Evolutionary conservation across 2,888 invertebrate genomes (phyloP).

Genomic region (Bellardia pandia): DNA sequence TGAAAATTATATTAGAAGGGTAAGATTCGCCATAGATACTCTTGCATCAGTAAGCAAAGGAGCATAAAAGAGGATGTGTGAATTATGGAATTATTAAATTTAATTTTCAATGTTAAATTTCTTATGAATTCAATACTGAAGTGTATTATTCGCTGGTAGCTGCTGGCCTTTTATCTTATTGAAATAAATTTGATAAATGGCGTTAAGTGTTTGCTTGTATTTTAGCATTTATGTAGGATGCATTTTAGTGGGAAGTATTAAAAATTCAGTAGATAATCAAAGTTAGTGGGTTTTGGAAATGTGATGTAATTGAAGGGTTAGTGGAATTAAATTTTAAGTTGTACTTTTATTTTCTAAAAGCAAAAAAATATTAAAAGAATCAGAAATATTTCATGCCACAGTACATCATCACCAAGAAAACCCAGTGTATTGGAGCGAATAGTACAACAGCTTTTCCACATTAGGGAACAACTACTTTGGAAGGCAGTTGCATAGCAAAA

Average conservation of each 20-base stretch:
- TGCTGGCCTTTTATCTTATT: conserved; percentile 25
- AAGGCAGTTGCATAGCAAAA: too few relatives aligned
- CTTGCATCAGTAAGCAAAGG: neutral
- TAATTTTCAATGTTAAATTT: conserved; percentile 56
- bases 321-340: too few relatives aligned
- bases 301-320: neutral
- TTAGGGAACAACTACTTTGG: too few relatives aligned
- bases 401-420: too few relatives aligned
- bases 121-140: conserved; percentile 56
- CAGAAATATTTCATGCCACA: too few relatives aligned
- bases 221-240: conserved; percentile 14
- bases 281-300: conserved; percentile 10
- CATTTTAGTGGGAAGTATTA: conserved; percentile 28
- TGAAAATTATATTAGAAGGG: conserved; percentile 60
- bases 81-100: conserved; percentile 71
- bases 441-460: too few relatives aligned
- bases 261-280: conserved; percentile 33
- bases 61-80: conserved; percentile 36
- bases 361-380: too few relatives aligned
- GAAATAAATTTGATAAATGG: conserved; percentile 49
- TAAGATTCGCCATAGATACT: conserved; percentile 22
- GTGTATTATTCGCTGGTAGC: neutral
- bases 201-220: conserved; percentile 38
- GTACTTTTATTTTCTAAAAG: too few relatives aligned
- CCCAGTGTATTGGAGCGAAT: too few relatives aligned